These are phyloP conservation scores for Sceloporus tristichus DNA, from an alignment of 2,113 vertebrate species.

Conservation along the genomic window DNA sequence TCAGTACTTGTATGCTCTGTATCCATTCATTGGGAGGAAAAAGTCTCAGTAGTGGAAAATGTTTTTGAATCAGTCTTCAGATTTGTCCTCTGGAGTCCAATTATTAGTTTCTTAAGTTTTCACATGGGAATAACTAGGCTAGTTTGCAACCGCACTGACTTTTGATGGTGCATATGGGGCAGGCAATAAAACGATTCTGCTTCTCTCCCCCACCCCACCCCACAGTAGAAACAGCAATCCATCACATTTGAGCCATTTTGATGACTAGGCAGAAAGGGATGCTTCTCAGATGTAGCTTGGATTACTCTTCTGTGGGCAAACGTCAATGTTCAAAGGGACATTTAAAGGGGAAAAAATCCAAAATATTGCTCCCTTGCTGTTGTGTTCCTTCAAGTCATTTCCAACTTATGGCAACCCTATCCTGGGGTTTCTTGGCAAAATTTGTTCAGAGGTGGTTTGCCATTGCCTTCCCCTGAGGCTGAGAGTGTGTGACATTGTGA, in stretches of 20 bases:
- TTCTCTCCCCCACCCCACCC: background rate
- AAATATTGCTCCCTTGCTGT: background rate
- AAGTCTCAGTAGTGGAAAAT: conserved; percentile 53
- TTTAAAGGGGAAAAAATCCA: background rate
- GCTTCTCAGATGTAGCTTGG: background rate
- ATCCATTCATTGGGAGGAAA: conserved; percentile 25
- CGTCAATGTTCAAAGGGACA: rapidly evolving
- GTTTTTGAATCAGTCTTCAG: conserved; percentile 52
- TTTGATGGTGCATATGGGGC: background rate
- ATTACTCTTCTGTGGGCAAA: background rate
- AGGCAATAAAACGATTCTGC: background rate
- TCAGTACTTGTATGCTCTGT: conserved; percentile 24
- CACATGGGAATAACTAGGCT: conserved; percentile 32
- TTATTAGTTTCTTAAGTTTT: conserved; percentile 58
- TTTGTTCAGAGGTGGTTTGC: no score
- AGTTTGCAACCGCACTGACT: conserved; percentile 46
- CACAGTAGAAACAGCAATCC: conserved; percentile 33
- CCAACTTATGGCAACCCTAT: no score
- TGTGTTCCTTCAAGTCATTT: background rate
- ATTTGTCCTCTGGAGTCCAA: conserved; percentile 68
- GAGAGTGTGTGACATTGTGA: no score
- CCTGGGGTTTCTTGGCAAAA: no score
- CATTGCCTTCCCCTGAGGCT: no score
- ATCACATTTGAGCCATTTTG: background rate
- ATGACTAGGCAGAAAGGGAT: background rate